Conservation (phyloP, 2,113 vertebrate species). For the Puffinus mauretanicus region DNA sequence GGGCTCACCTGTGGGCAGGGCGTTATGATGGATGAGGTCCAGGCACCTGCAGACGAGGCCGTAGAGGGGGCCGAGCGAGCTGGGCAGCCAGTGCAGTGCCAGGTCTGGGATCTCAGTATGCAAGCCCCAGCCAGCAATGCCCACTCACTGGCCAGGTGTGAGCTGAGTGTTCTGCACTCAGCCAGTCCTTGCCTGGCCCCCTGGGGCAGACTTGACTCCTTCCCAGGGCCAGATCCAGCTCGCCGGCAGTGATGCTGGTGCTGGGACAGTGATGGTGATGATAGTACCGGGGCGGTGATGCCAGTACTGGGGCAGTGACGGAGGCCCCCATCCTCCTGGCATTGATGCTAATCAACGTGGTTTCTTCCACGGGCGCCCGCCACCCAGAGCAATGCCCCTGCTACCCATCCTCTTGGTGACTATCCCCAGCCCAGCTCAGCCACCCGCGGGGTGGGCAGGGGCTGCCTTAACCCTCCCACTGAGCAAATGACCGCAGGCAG, state of each 20-base stretch:
- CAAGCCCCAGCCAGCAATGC: not conserved
- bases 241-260: not conserved
- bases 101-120: slow-evolving; percentile 54
- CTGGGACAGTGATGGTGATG: not conserved
- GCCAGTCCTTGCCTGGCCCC: not conserved
- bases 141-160: not conserved
- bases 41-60: slow-evolving; percentile 66
- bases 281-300: not conserved
- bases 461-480: not conserved
- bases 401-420: not conserved
- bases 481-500: not conserved
- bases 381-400: not conserved
- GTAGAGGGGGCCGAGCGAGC: slow-evolving; percentile 69
- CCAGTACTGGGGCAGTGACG: not conserved
- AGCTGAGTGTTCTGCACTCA: not conserved
- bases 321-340: not conserved
- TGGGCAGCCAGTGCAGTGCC: slow-evolving; percentile 16
- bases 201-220: not conserved
- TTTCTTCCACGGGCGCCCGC: not conserved
- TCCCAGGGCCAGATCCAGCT: not conserved
- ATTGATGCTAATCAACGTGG: not conserved
- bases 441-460: not conserved
- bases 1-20: slow-evolving; percentile 75
- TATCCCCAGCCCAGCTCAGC: not conserved
- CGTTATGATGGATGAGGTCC: slow-evolving; percentile 72